phyloP scores from a whole-genome alignment of 2,888 invertebrate genomes.

The Machimus rusticus region DNA sequence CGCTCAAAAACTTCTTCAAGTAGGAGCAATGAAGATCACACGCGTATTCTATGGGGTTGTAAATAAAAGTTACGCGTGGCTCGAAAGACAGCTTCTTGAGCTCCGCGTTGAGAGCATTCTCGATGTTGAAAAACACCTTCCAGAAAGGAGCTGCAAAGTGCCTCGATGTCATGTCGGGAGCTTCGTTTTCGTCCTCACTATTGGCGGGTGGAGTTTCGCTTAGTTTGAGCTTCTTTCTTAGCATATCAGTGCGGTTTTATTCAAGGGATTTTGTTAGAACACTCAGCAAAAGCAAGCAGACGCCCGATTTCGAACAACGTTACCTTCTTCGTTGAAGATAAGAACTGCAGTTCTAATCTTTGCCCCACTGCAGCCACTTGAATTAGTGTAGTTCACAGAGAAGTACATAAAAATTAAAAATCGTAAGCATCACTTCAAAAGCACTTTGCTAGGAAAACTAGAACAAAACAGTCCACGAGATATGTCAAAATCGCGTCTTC shows the following conservation, averaged over 20 bases:
- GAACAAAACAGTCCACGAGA: neutral
- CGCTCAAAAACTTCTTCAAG: constrained; percentile 73
- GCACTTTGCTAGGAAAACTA: neutral
- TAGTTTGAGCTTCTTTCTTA: constrained; percentile 6
- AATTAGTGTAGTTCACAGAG: neutral
- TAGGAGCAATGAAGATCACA: constrained; percentile 78
- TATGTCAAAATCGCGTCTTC: neutral
- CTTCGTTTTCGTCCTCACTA: neutral
- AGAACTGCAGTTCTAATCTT: neutral
- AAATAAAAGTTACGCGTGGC: constrained; percentile 64
- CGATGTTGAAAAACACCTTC: constrained; percentile 56
- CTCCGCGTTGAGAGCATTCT: constrained; percentile 53
- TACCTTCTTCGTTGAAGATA: neutral
- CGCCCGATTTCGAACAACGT: neutral
- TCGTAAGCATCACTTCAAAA: neutral
- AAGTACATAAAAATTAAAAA: no score
- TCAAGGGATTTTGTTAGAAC: neutral
- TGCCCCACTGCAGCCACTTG: neutral
- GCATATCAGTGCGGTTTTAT: neutral
- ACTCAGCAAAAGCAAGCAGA: neutral
- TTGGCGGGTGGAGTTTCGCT: neutral
- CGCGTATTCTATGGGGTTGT: constrained; percentile 90
- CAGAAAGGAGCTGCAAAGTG: constrained; percentile 53
- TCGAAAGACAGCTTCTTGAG: constrained; percentile 45
- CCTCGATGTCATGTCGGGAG: constrained; percentile 45